A percentile compares a stretch with the other conserved stretches of the same genome.
Conservation (phyloP, 2,888 invertebrate genomes). For the Noctua comes region DNA sequence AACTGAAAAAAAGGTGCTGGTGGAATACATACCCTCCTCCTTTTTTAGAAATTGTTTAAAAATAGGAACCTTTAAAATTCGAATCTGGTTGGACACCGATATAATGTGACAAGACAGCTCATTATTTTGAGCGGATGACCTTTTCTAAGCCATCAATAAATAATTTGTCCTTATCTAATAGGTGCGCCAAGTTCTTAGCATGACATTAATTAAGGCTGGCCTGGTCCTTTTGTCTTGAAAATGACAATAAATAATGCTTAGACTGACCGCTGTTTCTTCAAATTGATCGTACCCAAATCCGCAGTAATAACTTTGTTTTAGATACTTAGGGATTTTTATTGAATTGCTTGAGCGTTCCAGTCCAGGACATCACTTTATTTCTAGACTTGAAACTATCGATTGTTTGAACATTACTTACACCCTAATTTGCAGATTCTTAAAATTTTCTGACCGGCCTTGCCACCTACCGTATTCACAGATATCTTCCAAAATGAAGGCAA, state of each 20-base stretch:
- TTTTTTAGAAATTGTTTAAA: too few species aligned
- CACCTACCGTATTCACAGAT: neutral
- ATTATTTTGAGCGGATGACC: slow-evolving; percentile 1
- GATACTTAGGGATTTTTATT: neutral
- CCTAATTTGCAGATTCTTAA: neutral
- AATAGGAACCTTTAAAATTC: neutral
- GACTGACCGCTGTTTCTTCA: neutral
- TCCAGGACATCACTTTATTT: neutral
- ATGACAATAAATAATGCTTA: too few species aligned
- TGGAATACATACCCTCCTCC: too few species aligned
- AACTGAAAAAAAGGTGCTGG: too few species aligned
- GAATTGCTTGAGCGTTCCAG: neutral
- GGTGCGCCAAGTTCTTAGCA: slow-evolving; percentile 6
- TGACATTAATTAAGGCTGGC: neutral
- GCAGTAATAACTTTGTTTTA: too few species aligned
- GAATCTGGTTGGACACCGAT: neutral
- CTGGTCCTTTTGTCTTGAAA: neutral
- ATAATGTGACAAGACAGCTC: neutral
- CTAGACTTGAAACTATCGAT: neutral
- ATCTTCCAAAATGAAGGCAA: too few species aligned
- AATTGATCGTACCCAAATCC: neutral
- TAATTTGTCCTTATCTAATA: neutral
- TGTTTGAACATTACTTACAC: neutral
- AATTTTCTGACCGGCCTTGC: neutral
- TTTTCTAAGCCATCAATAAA: slow-evolving; percentile 20